Evolutionary conservation across 2,113 vertebrate genomes (phyloP).

Genomic region (Apodemus sylvaticus): DNA sequence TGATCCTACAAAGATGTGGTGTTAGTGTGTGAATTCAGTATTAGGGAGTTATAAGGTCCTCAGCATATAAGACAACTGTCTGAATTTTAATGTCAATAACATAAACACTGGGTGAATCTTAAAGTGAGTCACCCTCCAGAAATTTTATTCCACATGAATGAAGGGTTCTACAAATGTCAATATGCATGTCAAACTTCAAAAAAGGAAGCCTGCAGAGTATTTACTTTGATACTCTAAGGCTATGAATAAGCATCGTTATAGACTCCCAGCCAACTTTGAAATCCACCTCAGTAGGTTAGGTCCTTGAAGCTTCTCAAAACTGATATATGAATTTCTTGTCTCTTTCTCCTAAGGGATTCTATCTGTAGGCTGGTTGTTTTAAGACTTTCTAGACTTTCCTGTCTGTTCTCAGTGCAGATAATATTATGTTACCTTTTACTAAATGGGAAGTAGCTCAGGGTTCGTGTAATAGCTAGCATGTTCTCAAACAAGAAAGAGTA

Average conservation of each 20-base stretch:
- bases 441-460: neutral
- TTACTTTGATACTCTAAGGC: neutral
- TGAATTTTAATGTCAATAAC: neutral
- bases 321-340: neutral
- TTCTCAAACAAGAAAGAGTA: neutral
- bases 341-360: neutral
- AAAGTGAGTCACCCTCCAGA: neutral
- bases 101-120: neutral
- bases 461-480: neutral
- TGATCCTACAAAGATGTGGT: neutral
- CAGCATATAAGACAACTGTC: neutral
- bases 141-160: neutral
- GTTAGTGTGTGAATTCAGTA: neutral
- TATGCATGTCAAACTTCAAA: conserved; percentile 20
- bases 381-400: neutral
- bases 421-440: neutral
- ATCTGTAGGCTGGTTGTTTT: neutral
- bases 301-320: neutral
- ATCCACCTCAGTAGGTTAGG: neutral
- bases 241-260: neutral
- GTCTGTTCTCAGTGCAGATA: neutral
- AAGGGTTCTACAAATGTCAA: neutral
- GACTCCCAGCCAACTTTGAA: conserved; percentile 10
- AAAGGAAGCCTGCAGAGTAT: neutral
- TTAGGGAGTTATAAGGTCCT: neutral